phyloP scores from a whole-genome alignment of 2,888 invertebrate genomes.

The Pseudeuparius sepicola region DNA sequence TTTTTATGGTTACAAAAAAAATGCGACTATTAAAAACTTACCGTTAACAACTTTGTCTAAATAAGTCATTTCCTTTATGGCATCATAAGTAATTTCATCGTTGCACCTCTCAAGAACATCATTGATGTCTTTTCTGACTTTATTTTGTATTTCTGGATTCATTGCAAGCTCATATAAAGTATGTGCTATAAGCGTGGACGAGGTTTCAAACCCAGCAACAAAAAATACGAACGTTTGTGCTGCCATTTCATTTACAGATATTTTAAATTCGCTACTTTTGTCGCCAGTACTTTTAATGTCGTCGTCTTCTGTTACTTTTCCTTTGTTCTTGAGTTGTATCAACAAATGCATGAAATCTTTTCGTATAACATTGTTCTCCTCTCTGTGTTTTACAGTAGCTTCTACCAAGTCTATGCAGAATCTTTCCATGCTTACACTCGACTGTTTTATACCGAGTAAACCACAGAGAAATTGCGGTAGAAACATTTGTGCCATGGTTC shows the following conservation, averaged over 20 bases:
- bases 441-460: conserved; percentile 23
- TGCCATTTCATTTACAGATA: no score
- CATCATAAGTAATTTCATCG: conserved; percentile 26
- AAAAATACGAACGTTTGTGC: conserved; percentile 31
- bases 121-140: conserved; percentile 26
- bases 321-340: conserved; percentile 37
- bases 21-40: no score
- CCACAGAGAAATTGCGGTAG: no score
- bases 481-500: no score
- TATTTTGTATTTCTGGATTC: conserved; percentile 38
- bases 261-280: no score
- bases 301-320: conserved; percentile 25
- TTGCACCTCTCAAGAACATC: conserved; percentile 22
- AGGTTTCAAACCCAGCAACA: conserved; percentile 35
- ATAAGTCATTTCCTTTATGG: conserved; percentile 29
- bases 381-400: conserved; percentile 39
- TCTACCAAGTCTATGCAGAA: conserved; percentile 40
- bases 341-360: conserved; percentile 48
- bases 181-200: conserved; percentile 37
- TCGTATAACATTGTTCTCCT: conserved; percentile 37
- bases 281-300: conserved; percentile 2
- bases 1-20: no score
- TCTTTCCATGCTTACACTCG: conserved; percentile 27
- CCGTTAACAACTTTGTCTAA: conserved; percentile 39
- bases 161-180: conserved; percentile 42